Evolutionary conservation across 2,888 invertebrate species (phyloP).

Genomic region (Achlya flavicornis): DNA sequence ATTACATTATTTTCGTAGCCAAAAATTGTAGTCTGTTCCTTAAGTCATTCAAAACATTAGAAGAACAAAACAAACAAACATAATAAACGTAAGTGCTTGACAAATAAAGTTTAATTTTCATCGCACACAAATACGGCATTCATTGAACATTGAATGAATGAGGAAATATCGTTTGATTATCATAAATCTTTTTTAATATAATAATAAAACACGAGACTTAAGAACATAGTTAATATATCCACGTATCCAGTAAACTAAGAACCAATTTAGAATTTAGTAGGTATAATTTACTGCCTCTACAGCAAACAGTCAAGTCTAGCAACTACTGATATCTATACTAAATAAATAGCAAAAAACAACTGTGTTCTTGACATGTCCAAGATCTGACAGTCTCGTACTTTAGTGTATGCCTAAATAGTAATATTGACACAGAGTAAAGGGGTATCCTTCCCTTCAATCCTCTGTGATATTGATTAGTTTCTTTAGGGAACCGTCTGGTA

Average conservation of each 20-base stretch:
- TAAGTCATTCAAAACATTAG: too few relatives aligned
- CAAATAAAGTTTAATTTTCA: conserved; percentile 7
- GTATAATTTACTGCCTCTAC: neutral
- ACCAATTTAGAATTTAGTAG: too few relatives aligned
- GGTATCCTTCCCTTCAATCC: too few relatives aligned
- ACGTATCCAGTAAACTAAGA: too few relatives aligned
- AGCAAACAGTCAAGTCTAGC: neutral
- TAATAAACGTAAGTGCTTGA: conserved; percentile 2
- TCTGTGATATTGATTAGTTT: too few relatives aligned
- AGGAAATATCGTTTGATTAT: neutral
- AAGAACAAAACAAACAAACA: conserved; percentile 8
- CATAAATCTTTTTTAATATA: neutral
- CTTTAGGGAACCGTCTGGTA: too few relatives aligned
- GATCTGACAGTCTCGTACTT: neutral
- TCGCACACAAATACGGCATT: conserved; percentile 1
- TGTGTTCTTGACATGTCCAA: neutral
- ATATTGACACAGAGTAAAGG: too few relatives aligned
- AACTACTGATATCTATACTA: neutral
- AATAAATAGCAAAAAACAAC: neutral
- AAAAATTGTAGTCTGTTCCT: neutral
- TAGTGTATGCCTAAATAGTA: too few relatives aligned
- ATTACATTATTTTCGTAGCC: neutral
- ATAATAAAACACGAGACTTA: neutral
- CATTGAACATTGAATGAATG: neutral
- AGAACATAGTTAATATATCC: neutral